Conservation (phyloP, 2,797 vertebrate genomes). For the Cynodonichthys magdalenae region DNA sequence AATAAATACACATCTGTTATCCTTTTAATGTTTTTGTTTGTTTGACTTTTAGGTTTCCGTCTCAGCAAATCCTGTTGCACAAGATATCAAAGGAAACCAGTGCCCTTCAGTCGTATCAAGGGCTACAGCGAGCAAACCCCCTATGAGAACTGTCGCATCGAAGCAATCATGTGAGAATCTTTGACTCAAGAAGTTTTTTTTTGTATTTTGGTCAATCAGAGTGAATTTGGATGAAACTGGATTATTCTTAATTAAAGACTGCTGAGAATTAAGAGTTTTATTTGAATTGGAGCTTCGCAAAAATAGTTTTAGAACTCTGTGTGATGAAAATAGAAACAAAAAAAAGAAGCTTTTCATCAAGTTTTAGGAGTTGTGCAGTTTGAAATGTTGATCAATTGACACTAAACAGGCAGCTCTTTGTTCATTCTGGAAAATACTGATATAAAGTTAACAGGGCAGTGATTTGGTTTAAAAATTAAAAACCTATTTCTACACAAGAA, state of each 20-base stretch:
- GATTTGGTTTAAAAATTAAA: too few species aligned
- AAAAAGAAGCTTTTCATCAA: too few species aligned
- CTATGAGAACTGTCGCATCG: constrained; percentile 68
- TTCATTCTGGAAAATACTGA: too few species aligned
- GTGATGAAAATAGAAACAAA: too few species aligned
- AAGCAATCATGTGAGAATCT: constrained; percentile 80
- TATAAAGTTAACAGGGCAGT: too few species aligned
- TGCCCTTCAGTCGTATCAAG: constrained; percentile 52
- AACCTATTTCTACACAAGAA: too few species aligned
- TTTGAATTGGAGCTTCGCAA: not conserved
- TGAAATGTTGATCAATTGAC: too few species aligned
- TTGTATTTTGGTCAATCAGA: not conserved
- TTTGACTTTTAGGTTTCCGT: constrained; percentile 28
- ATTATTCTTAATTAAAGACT: not conserved
- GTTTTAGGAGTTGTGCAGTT: too few species aligned
- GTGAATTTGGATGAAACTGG: not conserved
- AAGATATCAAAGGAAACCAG: constrained; percentile 50
- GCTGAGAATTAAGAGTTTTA: not conserved
- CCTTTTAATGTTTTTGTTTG: constrained; percentile 11
- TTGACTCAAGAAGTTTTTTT: not conserved
- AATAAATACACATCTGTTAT: not conserved
- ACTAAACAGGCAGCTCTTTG: too few species aligned
- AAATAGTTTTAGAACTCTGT: not conserved
- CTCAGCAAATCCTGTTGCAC: constrained; percentile 67
- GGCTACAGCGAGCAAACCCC: constrained; percentile 67